These are phyloP conservation scores for Gibbula magus DNA, from an alignment of 2,888 invertebrate genomes.

Conservation along the genomic window DNA sequence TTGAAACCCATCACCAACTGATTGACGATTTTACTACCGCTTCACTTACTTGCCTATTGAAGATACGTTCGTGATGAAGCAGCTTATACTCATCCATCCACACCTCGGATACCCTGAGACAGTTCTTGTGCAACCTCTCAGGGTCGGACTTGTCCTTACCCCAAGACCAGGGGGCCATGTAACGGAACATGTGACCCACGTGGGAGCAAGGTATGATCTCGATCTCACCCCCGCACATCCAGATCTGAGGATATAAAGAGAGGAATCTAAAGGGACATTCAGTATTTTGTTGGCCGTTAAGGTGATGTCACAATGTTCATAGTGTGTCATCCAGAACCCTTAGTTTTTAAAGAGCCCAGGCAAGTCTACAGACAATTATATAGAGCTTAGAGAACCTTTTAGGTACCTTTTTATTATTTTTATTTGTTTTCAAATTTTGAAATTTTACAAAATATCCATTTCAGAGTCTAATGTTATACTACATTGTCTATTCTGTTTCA, in stretches of 20 bases:
- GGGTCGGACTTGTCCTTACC: conserved; percentile 83
- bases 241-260: conserved; percentile 80
- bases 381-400: too few species aligned
- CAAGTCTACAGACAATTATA: too few species aligned
- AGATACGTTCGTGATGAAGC: conserved; percentile 42
- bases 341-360: too few species aligned
- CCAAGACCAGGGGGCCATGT: conserved; percentile 86
- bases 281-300: too few species aligned
- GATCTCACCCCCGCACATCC: conserved; percentile 96
- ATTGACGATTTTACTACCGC: background rate
- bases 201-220: conserved; percentile 95
- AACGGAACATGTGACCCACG: conserved; percentile 95
- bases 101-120: conserved; percentile 91
- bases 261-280: background rate
- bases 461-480: too few species aligned
- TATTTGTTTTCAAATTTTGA: too few species aligned
- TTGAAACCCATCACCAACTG: too few species aligned
- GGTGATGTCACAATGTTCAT: too few species aligned
- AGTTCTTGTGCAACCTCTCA: conserved; percentile 92
- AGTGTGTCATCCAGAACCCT: too few species aligned
- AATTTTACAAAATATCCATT: too few species aligned
- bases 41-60: conserved; percentile 24
- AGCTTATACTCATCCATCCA: conserved; percentile 94
- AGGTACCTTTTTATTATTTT: too few species aligned
- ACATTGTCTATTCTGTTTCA: too few species aligned